Percentiles rank a stretch among this genome's conserved stretches.
These are phyloP conservation scores for Marronus borbonicus DNA, from an alignment of 2,888 invertebrate species.

Conservation along the genomic window DNA sequence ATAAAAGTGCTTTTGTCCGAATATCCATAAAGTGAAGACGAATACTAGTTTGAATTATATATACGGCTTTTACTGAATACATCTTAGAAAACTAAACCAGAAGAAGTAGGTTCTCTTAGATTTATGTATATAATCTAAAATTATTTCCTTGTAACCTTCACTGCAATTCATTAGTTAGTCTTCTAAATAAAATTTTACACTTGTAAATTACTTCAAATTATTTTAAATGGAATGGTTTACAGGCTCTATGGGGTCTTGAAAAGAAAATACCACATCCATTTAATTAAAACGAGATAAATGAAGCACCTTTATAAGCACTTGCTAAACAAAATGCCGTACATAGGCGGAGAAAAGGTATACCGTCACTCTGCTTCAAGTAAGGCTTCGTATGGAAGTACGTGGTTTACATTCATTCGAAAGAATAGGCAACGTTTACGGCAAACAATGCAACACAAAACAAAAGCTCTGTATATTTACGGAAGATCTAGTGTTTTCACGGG, in stretches of 20 bases:
- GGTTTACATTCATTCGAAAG: constrained; percentile 37
- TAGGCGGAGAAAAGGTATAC: constrained; percentile 28
- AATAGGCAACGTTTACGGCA: constrained; percentile 27
- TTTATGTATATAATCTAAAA: too few species aligned
- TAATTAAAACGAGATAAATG: constrained; percentile 42
- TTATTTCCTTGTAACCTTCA: too few species aligned
- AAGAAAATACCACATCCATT: constrained; percentile 8
- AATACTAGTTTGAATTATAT: too few species aligned
- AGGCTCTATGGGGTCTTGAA: background rate
- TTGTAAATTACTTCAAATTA: too few species aligned
- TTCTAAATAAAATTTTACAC: too few species aligned
- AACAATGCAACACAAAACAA: constrained; percentile 42
- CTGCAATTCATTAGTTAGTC: too few species aligned
- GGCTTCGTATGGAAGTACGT: constrained; percentile 30
- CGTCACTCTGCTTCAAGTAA: constrained; percentile 19
- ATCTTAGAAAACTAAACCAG: too few species aligned
- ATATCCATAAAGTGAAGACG: too few species aligned
- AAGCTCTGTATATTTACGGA: constrained; percentile 35
- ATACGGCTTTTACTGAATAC: too few species aligned
- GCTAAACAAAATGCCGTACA: constrained; percentile 23
- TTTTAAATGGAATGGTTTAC: too few species aligned
- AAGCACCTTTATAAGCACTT: constrained; percentile 15
- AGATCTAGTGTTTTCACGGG: constrained; percentile 34
- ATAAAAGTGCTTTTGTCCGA: too few species aligned
- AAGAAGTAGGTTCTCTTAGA: too few species aligned